Evolutionary conservation across 2,113 vertebrate species (phyloP).

Genomic region (Zosterops lateralis): DNA sequence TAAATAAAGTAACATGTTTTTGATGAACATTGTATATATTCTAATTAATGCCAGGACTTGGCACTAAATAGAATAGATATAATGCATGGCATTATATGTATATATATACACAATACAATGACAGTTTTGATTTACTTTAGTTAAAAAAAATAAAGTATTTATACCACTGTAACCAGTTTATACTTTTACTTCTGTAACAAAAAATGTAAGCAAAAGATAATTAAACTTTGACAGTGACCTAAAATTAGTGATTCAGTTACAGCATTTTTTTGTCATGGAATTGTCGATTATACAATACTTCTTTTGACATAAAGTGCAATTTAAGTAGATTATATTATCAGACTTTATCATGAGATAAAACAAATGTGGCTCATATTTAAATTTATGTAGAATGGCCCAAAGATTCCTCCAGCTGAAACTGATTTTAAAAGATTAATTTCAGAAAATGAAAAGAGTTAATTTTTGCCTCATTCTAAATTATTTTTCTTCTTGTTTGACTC

Average conservation of each 20-base stretch:
- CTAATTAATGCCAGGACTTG: background rate
- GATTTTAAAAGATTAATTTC: background rate
- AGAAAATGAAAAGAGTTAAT: background rate
- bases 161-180: background rate
- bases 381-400: background rate
- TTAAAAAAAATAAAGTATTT: background rate
- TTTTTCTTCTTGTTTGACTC: background rate
- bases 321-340: background rate
- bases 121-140: background rate
- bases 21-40: background rate
- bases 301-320: background rate
- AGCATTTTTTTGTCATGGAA: background rate
- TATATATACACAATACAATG: too few relatives aligned
- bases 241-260: background rate
- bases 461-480: background rate
- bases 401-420: background rate
- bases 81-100: too few relatives aligned
- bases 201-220: background rate
- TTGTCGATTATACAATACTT: background rate
- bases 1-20: background rate
- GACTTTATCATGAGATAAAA: background rate
- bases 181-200: background rate
- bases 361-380: background rate
- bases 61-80: background rate
- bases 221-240: background rate